Percentiles rank a stretch among this genome's conserved stretches.
Evolutionary conservation across 2,113 vertebrate species (phyloP).

Genomic region (Calypte anna): DNA sequence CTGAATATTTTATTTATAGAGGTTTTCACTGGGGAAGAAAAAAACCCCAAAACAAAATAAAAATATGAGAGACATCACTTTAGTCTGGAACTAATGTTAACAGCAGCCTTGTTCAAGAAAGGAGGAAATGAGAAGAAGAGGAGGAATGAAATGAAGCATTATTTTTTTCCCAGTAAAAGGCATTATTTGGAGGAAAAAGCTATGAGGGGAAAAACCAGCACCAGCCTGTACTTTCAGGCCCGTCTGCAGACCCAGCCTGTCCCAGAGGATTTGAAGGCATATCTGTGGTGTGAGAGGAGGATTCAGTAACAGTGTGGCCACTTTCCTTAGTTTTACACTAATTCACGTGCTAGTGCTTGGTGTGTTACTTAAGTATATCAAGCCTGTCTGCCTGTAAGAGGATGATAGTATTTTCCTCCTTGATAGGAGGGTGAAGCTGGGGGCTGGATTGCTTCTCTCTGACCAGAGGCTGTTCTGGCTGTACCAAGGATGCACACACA

Average conservation of each 20-base stretch:
- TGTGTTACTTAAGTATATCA: neutral
- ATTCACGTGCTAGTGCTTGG: neutral
- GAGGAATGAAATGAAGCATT: neutral
- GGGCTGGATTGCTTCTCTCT: neutral
- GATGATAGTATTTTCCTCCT: neutral
- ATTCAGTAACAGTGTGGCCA: neutral
- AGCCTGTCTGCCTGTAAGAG: neutral
- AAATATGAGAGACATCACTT: neutral
- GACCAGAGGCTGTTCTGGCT: neutral
- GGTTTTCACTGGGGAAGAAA: neutral
- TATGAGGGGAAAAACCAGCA: neutral
- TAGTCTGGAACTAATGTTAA: neutral
- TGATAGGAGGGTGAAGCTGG: neutral
- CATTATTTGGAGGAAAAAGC: neutral
- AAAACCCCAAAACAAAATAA: too few species aligned
- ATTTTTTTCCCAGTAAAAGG: neutral
- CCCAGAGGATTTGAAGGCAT: neutral
- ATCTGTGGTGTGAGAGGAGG: neutral
- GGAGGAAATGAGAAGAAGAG: neutral
- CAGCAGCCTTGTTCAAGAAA: neutral
- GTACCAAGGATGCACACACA: neutral
- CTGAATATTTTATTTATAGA: constrained; percentile 15
- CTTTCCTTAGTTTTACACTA: constrained; percentile 12
- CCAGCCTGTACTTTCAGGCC: neutral
- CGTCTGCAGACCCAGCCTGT: neutral